phyloP scores from a whole-genome alignment of 2,797 vertebrate genomes.

The Alfaro cultratus region DNA sequence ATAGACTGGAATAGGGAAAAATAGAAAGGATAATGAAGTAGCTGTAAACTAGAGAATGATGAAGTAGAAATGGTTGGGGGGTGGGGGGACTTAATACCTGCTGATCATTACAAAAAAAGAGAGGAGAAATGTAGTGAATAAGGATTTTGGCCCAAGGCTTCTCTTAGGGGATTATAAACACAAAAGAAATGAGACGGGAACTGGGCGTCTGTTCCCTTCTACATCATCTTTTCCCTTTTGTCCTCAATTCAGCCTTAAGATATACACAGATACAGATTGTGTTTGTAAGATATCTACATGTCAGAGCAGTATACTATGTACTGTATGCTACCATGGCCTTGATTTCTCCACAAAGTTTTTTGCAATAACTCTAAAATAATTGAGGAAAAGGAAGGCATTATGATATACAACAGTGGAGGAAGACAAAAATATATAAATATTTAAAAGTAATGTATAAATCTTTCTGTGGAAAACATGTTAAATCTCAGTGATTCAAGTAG shows the following conservation, averaged over 20 bases:
- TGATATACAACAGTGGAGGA: neutral
- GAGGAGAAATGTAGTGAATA: conserved; percentile 6
- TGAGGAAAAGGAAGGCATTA: neutral
- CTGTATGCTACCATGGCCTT: neutral
- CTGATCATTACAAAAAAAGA: conserved; percentile 44
- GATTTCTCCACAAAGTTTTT: neutral
- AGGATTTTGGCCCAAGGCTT: conserved; percentile 38
- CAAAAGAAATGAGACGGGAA: conserved; percentile 41
- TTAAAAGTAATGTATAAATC: conserved; percentile 5
- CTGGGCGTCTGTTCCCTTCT: conserved; percentile 33
- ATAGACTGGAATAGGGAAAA: neutral
- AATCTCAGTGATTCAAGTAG: neutral
- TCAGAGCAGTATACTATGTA: conserved; percentile 10
- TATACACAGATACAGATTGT: conserved; percentile 21
- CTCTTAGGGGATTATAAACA: conserved; percentile 44
- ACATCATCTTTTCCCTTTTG: conserved; percentile 44
- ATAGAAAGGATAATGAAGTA: neutral
- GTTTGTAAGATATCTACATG: conserved; percentile 32
- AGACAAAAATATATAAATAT: conserved; percentile 2
- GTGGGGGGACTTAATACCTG: conserved; percentile 20
- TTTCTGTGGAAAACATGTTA: neutral
- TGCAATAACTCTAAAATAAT: neutral
- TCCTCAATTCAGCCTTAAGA: conserved; percentile 37
- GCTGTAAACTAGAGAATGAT: conserved; percentile 11
- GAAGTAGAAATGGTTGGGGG: neutral